Evolutionary conservation across 2,888 invertebrate species (phyloP), one percentile per base, ranked within the genome.

Genomic region (Danaus chrysippus): DNA sequence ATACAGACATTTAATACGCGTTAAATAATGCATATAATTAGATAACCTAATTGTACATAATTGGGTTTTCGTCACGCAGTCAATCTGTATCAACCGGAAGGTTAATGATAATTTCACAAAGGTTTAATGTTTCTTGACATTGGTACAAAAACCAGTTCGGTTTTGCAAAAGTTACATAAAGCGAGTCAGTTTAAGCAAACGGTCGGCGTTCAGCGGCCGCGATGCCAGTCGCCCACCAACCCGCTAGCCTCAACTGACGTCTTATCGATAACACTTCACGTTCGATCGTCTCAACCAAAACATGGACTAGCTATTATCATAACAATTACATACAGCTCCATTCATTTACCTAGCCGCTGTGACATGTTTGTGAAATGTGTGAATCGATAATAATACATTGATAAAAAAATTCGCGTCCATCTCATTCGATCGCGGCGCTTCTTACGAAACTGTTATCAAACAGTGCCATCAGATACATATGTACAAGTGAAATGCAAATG

Each of bases 151-250:
- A 74, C 77, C 71, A 76, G 77, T 78, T 79, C 67, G 68, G 65
- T 65, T 77, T 78, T 77, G 75, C 76, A 76, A 80, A 82, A 76
- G 69, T 87, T 87, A 83, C 81, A 84, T 87, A 85, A 87, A 78
- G 76, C 78, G 76, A 77, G 78, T 76, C 73, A 74, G 78, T 84
- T 86, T 86, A 73, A 84, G 85, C 83, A 86, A 86, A 81, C 68
- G 61, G 70, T 71, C 70, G 68, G 71, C 68, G 73, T 54, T 61
- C 15, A 34, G 54, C 59, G 41, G 63, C 52, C 49, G 56, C 17
- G 54, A 55, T 54, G 57, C 61, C 34, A 59, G 54, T 60, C 11
- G n/a, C 43, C 23, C 42, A 59, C 53, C 61, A 56, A 56, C 54
- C 61, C 70, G 64, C 46, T 13, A 15, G 13, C 13, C 13, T 46